Conservation (phyloP, 2,797 vertebrate genomes). For the Momotus momota region DNA sequence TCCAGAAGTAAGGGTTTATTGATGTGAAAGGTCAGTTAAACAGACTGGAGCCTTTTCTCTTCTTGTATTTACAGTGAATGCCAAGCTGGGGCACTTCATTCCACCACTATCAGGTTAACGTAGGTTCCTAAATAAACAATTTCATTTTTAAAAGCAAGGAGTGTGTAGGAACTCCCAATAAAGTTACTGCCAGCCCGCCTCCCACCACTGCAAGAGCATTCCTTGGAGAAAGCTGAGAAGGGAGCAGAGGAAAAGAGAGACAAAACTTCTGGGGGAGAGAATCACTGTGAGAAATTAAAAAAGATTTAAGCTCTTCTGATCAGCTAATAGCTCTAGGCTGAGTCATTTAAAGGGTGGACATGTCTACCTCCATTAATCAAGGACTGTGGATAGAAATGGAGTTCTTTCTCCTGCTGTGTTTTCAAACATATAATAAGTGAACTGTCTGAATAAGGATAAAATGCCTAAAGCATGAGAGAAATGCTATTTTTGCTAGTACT, state of each 20-base stretch:
- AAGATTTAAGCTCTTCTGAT: constrained; percentile 25
- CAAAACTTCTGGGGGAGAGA: neutral
- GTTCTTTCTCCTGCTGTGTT: neutral
- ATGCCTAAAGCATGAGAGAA: neutral
- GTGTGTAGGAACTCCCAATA: constrained; percentile 6
- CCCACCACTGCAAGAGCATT: constrained; percentile 31
- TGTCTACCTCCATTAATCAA: constrained; percentile 17
- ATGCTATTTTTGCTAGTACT: neutral
- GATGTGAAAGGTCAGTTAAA: constrained; percentile 23
- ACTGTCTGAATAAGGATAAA: neutral
- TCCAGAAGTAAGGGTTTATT: neutral
- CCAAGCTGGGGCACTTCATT: constrained; percentile 47
- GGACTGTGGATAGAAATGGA: neutral
- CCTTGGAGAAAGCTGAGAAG: neutral
- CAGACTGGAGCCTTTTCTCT: neutral
- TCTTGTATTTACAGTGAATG: neutral
- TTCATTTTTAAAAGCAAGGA: constrained; percentile 34
- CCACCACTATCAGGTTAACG: constrained; percentile 38
- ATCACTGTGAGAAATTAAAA: constrained; percentile 9
- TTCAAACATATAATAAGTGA: neutral
- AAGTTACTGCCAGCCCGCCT: constrained; percentile 26
- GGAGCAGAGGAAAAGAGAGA: neutral
- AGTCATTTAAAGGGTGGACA: constrained; percentile 1
- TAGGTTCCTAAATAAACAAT: constrained; percentile 49
- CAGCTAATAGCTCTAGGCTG: constrained; percentile 33